These are phyloP conservation scores for Acrocyrtus sp. DNA, from an alignment of 2,888 invertebrate genomes.

Conservation along the genomic window DNA sequence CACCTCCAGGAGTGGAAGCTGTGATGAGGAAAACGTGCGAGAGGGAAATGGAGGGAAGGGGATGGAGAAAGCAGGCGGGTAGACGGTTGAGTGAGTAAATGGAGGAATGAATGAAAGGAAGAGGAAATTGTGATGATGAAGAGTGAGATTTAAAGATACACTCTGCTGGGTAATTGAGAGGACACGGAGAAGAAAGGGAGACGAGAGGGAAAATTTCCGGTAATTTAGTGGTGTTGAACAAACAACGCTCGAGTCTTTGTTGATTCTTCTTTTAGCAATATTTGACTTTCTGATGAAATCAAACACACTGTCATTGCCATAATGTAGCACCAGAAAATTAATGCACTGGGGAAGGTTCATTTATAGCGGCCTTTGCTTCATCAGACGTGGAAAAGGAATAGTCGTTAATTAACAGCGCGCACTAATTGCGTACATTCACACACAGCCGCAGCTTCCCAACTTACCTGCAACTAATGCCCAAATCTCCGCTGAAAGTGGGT, in stretches of 20 bases:
- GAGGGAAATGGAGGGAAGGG: slow-evolving; percentile 7
- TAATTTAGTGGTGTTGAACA: slow-evolving; percentile 51
- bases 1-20: too few relatives aligned
- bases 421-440: neutral
- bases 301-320: slow-evolving; percentile 17
- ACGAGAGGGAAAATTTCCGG: slow-evolving; percentile 40
- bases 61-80: neutral
- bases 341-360: too few relatives aligned
- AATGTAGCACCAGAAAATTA: neutral
- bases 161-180: too few relatives aligned
- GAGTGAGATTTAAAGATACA: too few relatives aligned
- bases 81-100: slow-evolving; percentile 39
- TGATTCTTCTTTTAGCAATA: slow-evolving; percentile 42
- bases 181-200: slow-evolving; percentile 4
- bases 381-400: neutral
- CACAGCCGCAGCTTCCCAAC: neutral
- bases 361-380: neutral
- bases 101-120: slow-evolving; percentile 34
- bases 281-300: slow-evolving; percentile 50
- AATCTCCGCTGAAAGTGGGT: slow-evolving; percentile 94
- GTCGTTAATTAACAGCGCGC: neutral
- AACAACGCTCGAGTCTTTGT: slow-evolving; percentile 46
- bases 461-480: slow-evolving; percentile 78
- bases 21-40: too few relatives aligned
- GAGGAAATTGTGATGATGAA: too few relatives aligned